Evolutionary conservation across 2,113 vertebrate genomes (phyloP).

Genomic region (Lasiurus borealis): DNA sequence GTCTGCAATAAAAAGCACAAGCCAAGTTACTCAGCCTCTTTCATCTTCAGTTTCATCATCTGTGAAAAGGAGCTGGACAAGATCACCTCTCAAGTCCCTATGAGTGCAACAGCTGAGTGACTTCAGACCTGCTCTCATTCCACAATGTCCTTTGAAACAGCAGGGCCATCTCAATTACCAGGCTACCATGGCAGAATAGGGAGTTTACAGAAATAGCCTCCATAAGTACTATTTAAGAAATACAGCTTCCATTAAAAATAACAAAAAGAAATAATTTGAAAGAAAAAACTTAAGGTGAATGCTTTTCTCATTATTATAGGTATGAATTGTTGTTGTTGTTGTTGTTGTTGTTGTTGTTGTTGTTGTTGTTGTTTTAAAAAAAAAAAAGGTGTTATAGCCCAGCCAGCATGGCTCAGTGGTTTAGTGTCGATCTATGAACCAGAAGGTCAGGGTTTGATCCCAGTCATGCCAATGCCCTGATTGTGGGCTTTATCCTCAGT

Average conservation of each 20-base stretch:
- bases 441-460: too few species aligned
- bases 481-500: too few species aligned
- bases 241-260: slow-evolving; percentile 16
- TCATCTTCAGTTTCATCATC: neutral
- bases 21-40: neutral
- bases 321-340: neutral
- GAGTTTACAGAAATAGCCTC: neutral
- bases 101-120: neutral
- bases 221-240: neutral
- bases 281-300: neutral
- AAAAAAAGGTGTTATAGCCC: too few species aligned
- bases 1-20: neutral
- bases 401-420: too few species aligned
- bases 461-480: too few species aligned
- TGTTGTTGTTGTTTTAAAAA: too few species aligned
- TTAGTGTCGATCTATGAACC: too few species aligned
- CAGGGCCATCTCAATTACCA: neutral
- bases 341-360: neutral
- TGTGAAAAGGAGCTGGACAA: neutral
- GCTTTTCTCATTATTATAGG: neutral
- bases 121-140: neutral
- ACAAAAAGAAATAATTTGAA: neutral
- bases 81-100: neutral
- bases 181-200: neutral
- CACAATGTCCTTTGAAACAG: neutral